These are phyloP conservation scores for Lacerta agilis DNA, from an alignment of 2,797 vertebrate species.

Conservation along the genomic window DNA sequence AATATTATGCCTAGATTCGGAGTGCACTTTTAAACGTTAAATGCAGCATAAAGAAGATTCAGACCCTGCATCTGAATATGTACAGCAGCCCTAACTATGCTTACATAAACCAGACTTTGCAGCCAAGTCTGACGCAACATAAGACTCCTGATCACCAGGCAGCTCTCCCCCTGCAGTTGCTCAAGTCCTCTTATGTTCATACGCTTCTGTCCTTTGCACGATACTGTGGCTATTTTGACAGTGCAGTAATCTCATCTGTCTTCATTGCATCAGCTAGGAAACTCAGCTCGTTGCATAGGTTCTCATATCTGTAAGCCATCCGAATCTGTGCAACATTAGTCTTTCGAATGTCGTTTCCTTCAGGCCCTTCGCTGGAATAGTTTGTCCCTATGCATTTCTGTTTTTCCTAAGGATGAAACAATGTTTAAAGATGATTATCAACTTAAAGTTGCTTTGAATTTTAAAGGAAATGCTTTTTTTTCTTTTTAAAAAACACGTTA, in stretches of 20 bases:
- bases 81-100: conserved; percentile 56
- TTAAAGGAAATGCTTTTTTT: not conserved
- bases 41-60: conserved; percentile 48
- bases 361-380: conserved; percentile 92
- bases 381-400: conserved; percentile 90
- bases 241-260: conserved; percentile 73
- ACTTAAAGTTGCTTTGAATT: conserved; percentile 34
- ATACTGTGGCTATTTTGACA: conserved; percentile 69
- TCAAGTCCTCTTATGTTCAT: conserved; percentile 19
- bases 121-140: conserved; percentile 5
- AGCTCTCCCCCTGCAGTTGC: conserved; percentile 24
- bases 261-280: conserved; percentile 93
- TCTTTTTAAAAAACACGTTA: not conserved
- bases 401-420: conserved; percentile 85
- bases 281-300: conserved; percentile 93
- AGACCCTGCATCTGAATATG: conserved; percentile 41
- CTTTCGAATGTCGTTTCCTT: conserved; percentile 92
- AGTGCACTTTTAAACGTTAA: conserved; percentile 27
- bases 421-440: conserved; percentile 33
- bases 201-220: conserved; percentile 31
- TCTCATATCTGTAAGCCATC: conserved; percentile 93
- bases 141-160: not conserved
- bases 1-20: conserved; percentile 23
- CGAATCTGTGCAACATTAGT: conserved; percentile 98
- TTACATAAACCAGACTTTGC: conserved; percentile 40